phyloP scores from a whole-genome alignment of 1,140 invertebrate genomes.

The Ylistrum balloti region DNA sequence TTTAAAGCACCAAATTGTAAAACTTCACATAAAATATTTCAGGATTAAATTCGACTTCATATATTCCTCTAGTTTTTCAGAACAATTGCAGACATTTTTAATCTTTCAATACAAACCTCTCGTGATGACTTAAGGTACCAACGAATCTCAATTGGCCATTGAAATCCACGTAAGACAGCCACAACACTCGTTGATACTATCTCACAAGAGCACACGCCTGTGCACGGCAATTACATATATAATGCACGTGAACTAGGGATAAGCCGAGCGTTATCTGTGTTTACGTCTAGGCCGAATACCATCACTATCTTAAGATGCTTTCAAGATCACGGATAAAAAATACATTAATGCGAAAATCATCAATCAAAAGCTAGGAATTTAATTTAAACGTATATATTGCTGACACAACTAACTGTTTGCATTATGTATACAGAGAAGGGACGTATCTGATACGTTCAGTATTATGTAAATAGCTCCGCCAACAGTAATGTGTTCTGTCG shows the following conservation, averaged over 20 bases:
- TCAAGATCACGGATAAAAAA: conserved; percentile 28
- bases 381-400: conserved; percentile 1
- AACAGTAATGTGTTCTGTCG: neutral
- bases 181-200: neutral
- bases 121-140: neutral
- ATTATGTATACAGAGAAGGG: neutral
- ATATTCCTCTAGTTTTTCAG: neutral
- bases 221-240: conserved; percentile 29
- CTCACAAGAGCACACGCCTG: neutral
- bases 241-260: neutral
- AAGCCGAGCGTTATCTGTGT: neutral
- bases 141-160: neutral
- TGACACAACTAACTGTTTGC: neutral
- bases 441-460: neutral
- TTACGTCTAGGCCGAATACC: conserved; percentile 9
- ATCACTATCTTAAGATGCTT: conserved; percentile 10
- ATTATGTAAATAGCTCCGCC: neutral
- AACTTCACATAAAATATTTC: too few relatives aligned
- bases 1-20: too few relatives aligned
- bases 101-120: neutral
- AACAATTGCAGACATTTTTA: neutral
- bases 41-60: too few relatives aligned
- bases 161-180: neutral
- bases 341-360: conserved; percentile 7
- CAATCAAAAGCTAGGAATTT: neutral